Evolutionary conservation across 2,113 vertebrate genomes (phyloP).

Genomic region (Tachycineta bicolor): DNA sequence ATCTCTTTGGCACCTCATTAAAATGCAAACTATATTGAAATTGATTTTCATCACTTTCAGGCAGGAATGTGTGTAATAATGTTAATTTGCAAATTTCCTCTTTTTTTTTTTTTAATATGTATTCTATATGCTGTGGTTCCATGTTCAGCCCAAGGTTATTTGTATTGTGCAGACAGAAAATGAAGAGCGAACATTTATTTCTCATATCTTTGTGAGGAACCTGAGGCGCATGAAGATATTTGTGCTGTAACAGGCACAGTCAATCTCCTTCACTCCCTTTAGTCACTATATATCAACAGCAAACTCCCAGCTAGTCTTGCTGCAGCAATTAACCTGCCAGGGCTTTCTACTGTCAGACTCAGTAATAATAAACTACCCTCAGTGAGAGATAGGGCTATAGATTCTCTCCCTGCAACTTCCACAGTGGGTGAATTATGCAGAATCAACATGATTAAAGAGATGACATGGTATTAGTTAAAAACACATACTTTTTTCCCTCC

Average conservation of each 20-base stretch:
- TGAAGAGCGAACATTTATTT: conserved; percentile 82
- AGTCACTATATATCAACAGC: conserved; percentile 76
- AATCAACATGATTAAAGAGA: conserved; percentile 80
- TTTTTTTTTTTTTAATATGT: conserved; percentile 30
- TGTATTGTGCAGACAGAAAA: conserved; percentile 83
- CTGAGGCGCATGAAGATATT: conserved; percentile 82
- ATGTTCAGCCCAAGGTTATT: conserved; percentile 79
- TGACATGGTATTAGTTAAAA: conserved; percentile 79
- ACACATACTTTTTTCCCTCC: conserved; percentile 34
- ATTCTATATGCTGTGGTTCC: conserved; percentile 60
- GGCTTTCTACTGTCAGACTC: conserved; percentile 75
- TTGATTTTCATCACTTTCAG: conserved; percentile 80
- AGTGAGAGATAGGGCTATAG: conserved; percentile 73
- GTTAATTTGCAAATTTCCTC: conserved; percentile 78
- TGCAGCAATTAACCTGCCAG: conserved; percentile 83
- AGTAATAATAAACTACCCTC: conserved; percentile 75
- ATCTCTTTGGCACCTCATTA: conserved; percentile 76
- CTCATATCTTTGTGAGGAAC: conserved; percentile 81
- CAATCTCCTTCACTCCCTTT: conserved; percentile 78
- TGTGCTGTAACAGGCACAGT: conserved; percentile 79
- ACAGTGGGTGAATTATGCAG: conserved; percentile 79
- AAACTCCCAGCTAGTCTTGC: conserved; percentile 76
- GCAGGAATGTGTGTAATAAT: conserved; percentile 78
- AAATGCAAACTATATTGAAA: conserved; percentile 82
- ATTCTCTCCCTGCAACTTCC: conserved; percentile 70